Percentiles rank a stretch among this genome's conserved stretches.
Conservation (phyloP, 2,888 invertebrate genomes). For the Drosophila anomalata region DNA sequence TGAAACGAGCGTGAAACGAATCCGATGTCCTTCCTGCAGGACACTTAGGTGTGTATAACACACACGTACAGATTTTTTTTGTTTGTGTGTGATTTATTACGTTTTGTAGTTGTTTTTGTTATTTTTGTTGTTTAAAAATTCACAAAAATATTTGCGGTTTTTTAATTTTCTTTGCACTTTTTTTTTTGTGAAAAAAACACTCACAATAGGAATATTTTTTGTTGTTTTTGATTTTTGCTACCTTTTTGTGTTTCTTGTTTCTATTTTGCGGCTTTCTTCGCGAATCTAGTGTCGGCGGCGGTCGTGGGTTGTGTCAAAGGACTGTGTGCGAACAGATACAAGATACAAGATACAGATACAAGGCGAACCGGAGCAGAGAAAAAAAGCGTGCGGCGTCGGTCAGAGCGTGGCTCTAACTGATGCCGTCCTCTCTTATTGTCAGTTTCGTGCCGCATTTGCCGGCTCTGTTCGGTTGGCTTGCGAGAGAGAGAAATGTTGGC, state of each 20-base stretch:
- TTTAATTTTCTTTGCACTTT: background rate
- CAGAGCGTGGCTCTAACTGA: slow-evolving; percentile 77
- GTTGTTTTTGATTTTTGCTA: slow-evolving; percentile 27
- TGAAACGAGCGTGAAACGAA: slow-evolving; percentile 21
- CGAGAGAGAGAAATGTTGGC: slow-evolving; percentile 31
- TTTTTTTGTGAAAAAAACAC: slow-evolving; percentile 16
- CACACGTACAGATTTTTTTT: slow-evolving; percentile 51
- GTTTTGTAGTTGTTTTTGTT: slow-evolving; percentile 9
- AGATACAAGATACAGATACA: slow-evolving; percentile 14
- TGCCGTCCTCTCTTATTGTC: slow-evolving; percentile 45
- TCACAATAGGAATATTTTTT: slow-evolving; percentile 30
- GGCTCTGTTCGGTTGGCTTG: background rate
- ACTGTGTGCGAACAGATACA: slow-evolving; percentile 25
- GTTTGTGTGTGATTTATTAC: slow-evolving; percentile 16
- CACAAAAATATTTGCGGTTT: slow-evolving; percentile 28
- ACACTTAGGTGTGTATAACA: slow-evolving; percentile 67
- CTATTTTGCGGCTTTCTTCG: slow-evolving; percentile 9
- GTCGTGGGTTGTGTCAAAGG: slow-evolving; percentile 22
- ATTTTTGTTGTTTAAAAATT: slow-evolving; percentile 9
- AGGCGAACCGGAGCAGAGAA: slow-evolving; percentile 22
- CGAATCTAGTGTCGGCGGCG: slow-evolving; percentile 2
- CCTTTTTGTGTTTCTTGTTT: slow-evolving; percentile 17
- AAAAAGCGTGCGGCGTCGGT: slow-evolving; percentile 55
- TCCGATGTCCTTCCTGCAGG: slow-evolving; percentile 61
- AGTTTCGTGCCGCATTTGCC: slow-evolving; percentile 17